Conservation (phyloP, 1,140 invertebrate species). For the Hydropsyche tenuis region DNA sequence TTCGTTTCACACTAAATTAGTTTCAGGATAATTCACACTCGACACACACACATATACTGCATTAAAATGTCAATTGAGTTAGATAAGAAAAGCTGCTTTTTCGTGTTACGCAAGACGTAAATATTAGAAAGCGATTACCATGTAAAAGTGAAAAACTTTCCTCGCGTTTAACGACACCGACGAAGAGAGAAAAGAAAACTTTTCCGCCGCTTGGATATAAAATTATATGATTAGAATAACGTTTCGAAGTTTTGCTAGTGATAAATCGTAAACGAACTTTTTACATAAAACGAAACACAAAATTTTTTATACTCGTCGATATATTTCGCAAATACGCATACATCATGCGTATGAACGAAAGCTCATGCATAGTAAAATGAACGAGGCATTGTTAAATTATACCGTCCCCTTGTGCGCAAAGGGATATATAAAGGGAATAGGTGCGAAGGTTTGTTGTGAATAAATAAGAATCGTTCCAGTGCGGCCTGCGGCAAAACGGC, state of each 20-base stretch:
- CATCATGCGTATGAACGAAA: background rate
- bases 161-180: background rate
- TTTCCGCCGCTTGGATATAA: constrained; percentile 2
- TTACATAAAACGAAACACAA: constrained; percentile 7
- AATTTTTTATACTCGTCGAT: too few relatives aligned
- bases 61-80: too few relatives aligned
- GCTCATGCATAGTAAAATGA: background rate
- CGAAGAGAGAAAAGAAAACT: background rate
- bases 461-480: constrained; percentile 24
- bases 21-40: constrained; percentile 4
- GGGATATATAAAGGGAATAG: too few relatives aligned
- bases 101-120: background rate
- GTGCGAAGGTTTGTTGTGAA: constrained; percentile 21
- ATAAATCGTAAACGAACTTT: constrained; percentile 7
- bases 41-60: background rate
- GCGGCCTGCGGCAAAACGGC: constrained; percentile 12
- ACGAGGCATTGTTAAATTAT: background rate
- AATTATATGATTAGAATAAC: constrained; percentile 21
- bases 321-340: background rate
- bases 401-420: background rate
- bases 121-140: constrained; percentile 17
- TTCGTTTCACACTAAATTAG: background rate
- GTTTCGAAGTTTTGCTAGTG: constrained; percentile 1
- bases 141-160: constrained; percentile 11
- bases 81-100: background rate